Evolutionary conservation across 2,888 invertebrate species (phyloP), one percentile per base, ranked within the genome.

Genomic region (Caradrina clavipalpis): DNA sequence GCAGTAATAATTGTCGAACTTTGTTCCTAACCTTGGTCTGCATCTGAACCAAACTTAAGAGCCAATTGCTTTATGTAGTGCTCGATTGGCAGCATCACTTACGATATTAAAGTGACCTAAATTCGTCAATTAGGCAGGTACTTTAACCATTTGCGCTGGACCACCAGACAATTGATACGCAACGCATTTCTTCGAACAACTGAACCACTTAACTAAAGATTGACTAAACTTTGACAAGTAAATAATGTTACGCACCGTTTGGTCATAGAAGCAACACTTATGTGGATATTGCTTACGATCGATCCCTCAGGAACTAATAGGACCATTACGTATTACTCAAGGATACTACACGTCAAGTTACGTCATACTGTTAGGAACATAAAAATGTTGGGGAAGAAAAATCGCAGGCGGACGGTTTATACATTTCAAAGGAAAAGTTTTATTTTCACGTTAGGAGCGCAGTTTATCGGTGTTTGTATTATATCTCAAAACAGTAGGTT

Each of bases 231-330:
- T 8, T 35, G 35, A 35, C 26, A 35, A 35, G 35, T 35, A 8
- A 35, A 35, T 8, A 35, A 35, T 8, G 35, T 35, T 35, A 35
- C 35, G 35, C 35, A 35, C 35, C 35, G 35, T 8, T 26, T 35
- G 35, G 35, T 35, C 35, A 35, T 35, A 35, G 35, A 8, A 59
- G 55, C 49, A 67, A 51, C 51, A 72, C 70, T 54, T 69, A 56
- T 31, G 63, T 56, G 65, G 78, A 65, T 77, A 78, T 63, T 64
- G 45, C 58, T 60, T 59, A 54, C 58, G 72, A 76, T 54, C 69
- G 72, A 76, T 54, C 69, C 69, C 55, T 64, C 51, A 56, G 70
- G 73, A 70, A 78, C 74, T 81, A 82, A 81, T 78, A 70, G 73
- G 60, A 26, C 68, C 71, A 71, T 80, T 81, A 83, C 71, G 42